A percentile compares a stretch with the other conserved stretches of the same genome.
Conservation (phyloP, 2,113 vertebrate genomes). For the Peromyscus maniculatus region DNA sequence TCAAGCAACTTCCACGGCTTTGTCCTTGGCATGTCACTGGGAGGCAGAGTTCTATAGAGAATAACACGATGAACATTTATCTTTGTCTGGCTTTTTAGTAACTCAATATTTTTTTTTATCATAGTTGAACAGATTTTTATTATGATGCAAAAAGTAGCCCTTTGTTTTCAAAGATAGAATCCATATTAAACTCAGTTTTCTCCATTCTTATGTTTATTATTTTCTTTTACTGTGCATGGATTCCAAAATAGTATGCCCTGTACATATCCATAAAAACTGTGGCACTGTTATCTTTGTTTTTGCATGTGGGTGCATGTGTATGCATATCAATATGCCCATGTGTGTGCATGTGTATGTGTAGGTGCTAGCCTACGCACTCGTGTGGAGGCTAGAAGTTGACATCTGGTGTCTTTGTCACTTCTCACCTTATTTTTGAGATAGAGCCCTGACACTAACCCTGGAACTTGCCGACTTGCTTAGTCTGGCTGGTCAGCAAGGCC, state of each 20-base stretch:
- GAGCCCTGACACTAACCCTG: not conserved
- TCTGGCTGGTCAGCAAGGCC: not conserved
- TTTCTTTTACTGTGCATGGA: not conserved
- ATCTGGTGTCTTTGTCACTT: not conserved
- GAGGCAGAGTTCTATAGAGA: not conserved
- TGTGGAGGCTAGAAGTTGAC: not conserved
- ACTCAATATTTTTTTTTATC: not conserved
- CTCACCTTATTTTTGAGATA: not conserved
- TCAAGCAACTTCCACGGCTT: not conserved
- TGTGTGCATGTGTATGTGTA: not conserved
- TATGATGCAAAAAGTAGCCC: not conserved
- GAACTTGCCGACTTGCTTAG: not conserved
- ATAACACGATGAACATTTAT: not conserved
- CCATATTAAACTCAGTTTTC: constrained; percentile 1
- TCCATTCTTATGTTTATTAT: not conserved
- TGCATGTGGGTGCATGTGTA: not conserved
- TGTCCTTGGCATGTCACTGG: not conserved
- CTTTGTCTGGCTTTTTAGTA: not conserved
- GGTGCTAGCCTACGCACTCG: not conserved
- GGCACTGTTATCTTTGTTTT: not conserved
- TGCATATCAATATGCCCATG: too few species aligned
- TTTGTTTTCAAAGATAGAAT: not conserved
- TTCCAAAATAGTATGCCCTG: not conserved
- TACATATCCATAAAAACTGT: not conserved
- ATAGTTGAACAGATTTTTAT: not conserved